Conservation (phyloP, 1,140 invertebrate species). For the Pemphigus obesinymphae region DNA sequence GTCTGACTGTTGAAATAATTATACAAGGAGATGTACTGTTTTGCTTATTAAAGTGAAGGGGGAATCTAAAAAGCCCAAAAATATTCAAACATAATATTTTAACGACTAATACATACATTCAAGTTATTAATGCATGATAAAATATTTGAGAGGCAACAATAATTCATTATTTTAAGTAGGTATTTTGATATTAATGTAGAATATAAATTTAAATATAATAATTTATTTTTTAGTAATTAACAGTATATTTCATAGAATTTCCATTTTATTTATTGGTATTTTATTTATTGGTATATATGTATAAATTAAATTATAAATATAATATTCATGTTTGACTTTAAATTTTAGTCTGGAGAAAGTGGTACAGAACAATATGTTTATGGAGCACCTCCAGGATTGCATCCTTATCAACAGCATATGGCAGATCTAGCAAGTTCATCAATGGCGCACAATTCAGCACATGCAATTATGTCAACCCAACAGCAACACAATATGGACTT, state of each 20-base stretch:
- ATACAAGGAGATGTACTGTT: no score
- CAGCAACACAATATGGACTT: slow-evolving; percentile 33
- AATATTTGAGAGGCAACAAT: background rate
- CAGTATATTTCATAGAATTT: background rate
- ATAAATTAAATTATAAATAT: no score
- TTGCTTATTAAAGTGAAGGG: no score
- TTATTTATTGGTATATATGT: no score
- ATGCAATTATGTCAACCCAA: slow-evolving; percentile 35
- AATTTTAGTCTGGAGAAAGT: slow-evolving; percentile 31
- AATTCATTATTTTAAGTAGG: background rate
- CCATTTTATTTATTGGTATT: background rate
- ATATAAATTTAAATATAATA: no score
- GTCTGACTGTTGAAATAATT: no score
- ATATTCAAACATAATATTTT: background rate
- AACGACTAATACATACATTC: background rate
- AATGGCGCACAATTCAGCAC: slow-evolving; percentile 32
- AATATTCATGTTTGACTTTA: no score
- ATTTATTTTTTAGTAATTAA: background rate
- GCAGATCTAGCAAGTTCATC: slow-evolving; percentile 31
- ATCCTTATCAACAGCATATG: slow-evolving; percentile 29
- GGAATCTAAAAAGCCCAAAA: no score
- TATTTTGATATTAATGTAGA: background rate
- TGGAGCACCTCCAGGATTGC: slow-evolving; percentile 29
- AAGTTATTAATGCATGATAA: background rate
- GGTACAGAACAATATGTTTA: slow-evolving; percentile 26